phyloP scores from a whole-genome alignment of 2,113 vertebrate genomes.

The Cyrtonyx montezumae region DNA sequence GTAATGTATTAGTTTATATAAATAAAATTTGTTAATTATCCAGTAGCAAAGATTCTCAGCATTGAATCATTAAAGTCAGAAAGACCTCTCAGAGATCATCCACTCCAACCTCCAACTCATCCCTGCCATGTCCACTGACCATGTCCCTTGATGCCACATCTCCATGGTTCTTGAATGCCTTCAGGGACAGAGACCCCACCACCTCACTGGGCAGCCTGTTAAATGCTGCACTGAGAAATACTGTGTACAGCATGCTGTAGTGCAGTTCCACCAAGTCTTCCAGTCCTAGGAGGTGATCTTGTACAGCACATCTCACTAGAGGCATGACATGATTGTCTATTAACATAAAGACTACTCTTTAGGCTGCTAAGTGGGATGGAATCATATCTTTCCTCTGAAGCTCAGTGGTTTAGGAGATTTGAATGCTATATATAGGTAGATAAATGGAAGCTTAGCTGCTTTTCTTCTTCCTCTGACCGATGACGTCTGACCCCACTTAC shows the following conservation, averaged over 20 bases:
- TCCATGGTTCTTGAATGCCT: too few relatives aligned
- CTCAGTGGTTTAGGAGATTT: background rate
- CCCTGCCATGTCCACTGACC: too few relatives aligned
- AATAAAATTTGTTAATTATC: background rate
- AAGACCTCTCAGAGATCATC: too few relatives aligned
- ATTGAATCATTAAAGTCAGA: too few relatives aligned
- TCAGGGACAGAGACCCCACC: too few relatives aligned
- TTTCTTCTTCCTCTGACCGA: background rate
- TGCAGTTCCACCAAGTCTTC: accelerated
- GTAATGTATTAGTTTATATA: background rate
- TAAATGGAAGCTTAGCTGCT: background rate
- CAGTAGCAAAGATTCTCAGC: background rate
- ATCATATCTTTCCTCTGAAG: background rate
- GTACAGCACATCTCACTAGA: background rate
- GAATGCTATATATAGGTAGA: background rate
- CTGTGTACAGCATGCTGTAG: background rate
- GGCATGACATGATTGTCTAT: background rate
- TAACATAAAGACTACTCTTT: background rate
- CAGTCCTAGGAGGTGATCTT: background rate
- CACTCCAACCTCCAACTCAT: too few relatives aligned
- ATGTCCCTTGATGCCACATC: too few relatives aligned
- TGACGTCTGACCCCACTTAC: background rate
- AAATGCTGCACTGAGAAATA: background rate
- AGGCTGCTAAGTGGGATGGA: background rate
- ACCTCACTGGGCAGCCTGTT: too few relatives aligned